phyloP scores from a whole-genome alignment of 1,140 invertebrate genomes.

The Eurosta solidaginis region DNA sequence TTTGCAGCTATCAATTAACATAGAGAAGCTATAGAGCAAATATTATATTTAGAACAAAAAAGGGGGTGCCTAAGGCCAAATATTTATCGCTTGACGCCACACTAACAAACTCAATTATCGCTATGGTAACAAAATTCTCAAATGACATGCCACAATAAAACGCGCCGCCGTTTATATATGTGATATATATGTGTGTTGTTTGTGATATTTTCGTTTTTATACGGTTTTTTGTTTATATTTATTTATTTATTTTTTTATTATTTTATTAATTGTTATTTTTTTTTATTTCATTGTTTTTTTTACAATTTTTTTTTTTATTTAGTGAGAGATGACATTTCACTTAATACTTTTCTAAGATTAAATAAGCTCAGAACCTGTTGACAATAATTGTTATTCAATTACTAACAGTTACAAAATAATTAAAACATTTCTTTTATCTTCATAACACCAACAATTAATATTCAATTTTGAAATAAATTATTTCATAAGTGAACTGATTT shows the following conservation, averaged over 20 bases:
- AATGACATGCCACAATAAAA: neutral
- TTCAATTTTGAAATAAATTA: too few relatives aligned
- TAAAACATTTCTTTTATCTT: too few relatives aligned
- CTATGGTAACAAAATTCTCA: neutral
- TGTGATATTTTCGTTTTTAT: neutral
- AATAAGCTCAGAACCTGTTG: too few relatives aligned
- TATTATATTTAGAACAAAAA: too few relatives aligned
- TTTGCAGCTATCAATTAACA: slow-evolving; percentile 17
- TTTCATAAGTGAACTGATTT: too few relatives aligned
- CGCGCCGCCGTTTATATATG: neutral
- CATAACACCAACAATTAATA: too few relatives aligned
- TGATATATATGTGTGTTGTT: neutral
- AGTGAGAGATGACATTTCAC: too few relatives aligned
- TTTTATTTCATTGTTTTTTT: neutral
- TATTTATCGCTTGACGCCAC: slow-evolving; percentile 16
- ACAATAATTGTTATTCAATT: too few relatives aligned
- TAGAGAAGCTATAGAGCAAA: neutral
- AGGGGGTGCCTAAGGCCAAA: neutral
- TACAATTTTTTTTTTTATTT: neutral
- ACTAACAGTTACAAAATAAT: too few relatives aligned
- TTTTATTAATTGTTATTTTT: neutral
- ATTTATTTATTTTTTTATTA: neutral
- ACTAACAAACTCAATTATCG: slow-evolving; percentile 14
- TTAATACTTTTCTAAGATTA: too few relatives aligned
- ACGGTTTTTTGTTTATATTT: neutral